Evolutionary conservation across 2,888 invertebrate genomes (phyloP), one percentile per base, ranked within the genome.

Genomic region (Autographa gamma): DNA sequence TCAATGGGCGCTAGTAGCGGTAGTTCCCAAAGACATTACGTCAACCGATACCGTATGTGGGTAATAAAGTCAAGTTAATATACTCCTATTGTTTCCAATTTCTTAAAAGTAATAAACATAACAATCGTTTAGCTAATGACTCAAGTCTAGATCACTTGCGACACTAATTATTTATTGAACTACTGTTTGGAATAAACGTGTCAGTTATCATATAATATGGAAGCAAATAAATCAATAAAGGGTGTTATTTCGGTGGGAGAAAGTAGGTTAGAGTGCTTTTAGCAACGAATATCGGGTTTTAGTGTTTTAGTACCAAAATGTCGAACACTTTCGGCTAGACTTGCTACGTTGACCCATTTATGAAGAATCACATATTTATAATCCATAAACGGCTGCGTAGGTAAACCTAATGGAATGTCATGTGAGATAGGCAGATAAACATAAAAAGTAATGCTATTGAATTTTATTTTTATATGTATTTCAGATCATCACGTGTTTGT

Each of bases 301-400:
- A 56, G 54, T 25, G 3, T 56, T 59, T 59, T 9, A 34, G 4
- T 60, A 19, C 58, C 19, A n/a, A 68, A 48, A 63, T 63, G 68
- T 63, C 31, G 59, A 52, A 48, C 19, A 68, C 41, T 58, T 32
- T 14, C 62, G 32, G 62, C 56, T 38, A 54, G 41, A 32, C 16
- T 18, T 32, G 43, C 61, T 19, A 52, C 48, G 59, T 25, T 68
- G 63, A 68, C 68, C 68, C 63, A 68, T 67, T 62, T 62, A 43
- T 58, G n/a, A 62, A 19, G 41, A 62, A 32, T n/a, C n/a, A n/a
- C 6, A n/a, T 48, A 48, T n/a, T 48, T 7, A n/a, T 48, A 16
- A 43, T 16, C 48, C 48, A 48, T 48, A 48, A n/a, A 48, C n/a
- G n/a, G 16, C 7, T 43, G 14, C 16, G 14, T n/a, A 48, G 16